Percentiles rank a stretch among this genome's conserved stretches.
Conservation (phyloP, 2,888 invertebrate genomes). For the Pseudolycoriella hygida region DNA sequence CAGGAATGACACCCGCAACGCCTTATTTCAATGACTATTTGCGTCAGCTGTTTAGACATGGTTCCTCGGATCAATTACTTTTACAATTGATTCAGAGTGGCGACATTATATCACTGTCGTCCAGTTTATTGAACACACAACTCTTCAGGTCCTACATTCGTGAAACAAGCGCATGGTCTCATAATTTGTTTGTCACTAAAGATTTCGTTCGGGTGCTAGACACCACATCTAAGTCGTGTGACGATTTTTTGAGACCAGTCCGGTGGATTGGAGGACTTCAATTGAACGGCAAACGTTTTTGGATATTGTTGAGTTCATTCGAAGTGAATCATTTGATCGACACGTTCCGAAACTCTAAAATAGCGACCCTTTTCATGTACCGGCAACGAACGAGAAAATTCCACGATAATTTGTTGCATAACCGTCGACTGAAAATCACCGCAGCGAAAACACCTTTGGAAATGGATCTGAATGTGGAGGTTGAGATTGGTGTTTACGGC, state of each 20-base stretch:
- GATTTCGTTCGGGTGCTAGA: background rate
- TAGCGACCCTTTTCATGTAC: background rate
- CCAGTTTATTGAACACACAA: background rate
- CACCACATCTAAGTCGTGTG: background rate
- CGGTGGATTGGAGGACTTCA: background rate
- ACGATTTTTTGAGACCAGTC: conserved; percentile 2
- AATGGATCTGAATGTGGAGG: no score
- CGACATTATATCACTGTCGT: no score
- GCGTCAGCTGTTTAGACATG: no score
- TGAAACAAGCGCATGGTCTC: background rate
- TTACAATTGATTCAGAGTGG: no score
- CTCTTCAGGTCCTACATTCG: background rate
- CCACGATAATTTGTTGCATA: background rate
- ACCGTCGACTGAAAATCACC: background rate
- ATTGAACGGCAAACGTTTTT: no score
- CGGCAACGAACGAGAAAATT: background rate
- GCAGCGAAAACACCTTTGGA: no score
- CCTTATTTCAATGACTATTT: background rate
- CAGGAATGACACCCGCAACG: background rate
- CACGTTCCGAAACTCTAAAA: background rate
- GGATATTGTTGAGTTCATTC: background rate
- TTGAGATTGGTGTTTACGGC: background rate
- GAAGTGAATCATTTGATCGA: background rate
- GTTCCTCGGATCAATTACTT: no score
- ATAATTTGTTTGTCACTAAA: conserved; percentile 1